phyloP scores from a whole-genome alignment of 2,888 invertebrate species.

The Caenorhabditis macrosperma region DNA sequence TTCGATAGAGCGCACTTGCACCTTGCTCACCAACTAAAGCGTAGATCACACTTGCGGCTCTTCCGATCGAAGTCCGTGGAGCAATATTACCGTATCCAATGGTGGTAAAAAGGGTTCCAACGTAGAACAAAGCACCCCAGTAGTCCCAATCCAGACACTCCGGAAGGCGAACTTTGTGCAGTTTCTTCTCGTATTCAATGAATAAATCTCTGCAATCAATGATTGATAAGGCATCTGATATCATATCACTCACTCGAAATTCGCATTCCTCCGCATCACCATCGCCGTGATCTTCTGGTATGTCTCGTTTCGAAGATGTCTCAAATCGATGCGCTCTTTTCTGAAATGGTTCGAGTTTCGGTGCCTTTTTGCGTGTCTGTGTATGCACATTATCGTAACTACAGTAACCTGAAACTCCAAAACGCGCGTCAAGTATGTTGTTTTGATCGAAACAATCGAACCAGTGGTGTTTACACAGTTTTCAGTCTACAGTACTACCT shows the following conservation, averaged over 20 bases:
- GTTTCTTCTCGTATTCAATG: slow-evolving; percentile 67
- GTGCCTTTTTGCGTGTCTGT: too few relatives aligned
- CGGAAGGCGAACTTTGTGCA: slow-evolving; percentile 71
- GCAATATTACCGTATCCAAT: slow-evolving; percentile 91
- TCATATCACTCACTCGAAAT: slow-evolving; percentile 46
- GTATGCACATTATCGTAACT: too few relatives aligned
- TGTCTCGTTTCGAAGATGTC: slow-evolving; percentile 71
- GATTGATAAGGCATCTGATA: neutral
- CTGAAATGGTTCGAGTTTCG: slow-evolving; percentile 41
- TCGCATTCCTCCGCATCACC: slow-evolving; percentile 11
- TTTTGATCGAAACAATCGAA: too few relatives aligned
- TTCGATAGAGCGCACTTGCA: neutral
- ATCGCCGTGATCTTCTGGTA: slow-evolving; percentile 39
- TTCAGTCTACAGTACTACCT: too few relatives aligned
- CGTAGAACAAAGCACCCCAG: slow-evolving; percentile 82
- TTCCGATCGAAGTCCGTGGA: slow-evolving; percentile 90
- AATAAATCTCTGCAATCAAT: slow-evolving; percentile 67
- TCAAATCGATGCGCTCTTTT: slow-evolving; percentile 67
- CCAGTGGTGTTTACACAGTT: too few relatives aligned
- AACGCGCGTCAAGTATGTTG: too few relatives aligned
- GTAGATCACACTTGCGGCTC: slow-evolving; percentile 91
- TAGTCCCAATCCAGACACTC: slow-evolving; percentile 78
- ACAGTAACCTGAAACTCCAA: too few relatives aligned
- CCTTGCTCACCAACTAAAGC: slow-evolving; percentile 88
- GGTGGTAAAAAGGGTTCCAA: slow-evolving; percentile 82